Evolutionary conservation across 2,113 vertebrate species (phyloP), one percentile per base, ranked within the genome.

Genomic region (Cricetomys ansorgei): DNA sequence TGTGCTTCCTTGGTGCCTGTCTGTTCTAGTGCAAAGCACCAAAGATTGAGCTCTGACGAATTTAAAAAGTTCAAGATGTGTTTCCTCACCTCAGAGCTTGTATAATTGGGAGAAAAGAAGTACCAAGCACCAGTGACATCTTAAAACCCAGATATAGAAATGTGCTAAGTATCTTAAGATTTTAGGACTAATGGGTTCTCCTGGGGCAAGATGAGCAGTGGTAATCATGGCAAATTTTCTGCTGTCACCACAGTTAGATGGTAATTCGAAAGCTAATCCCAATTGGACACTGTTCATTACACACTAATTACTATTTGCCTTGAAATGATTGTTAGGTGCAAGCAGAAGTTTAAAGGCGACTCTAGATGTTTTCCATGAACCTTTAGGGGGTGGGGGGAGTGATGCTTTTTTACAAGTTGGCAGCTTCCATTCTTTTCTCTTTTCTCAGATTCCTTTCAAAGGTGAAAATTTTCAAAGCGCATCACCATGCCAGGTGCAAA

Each of bases 281-380:
- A 79, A 50, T 37, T 92, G 97, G 92, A 95, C 91, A 96, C 62
- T 92, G 96, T 97, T 94, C 90, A 96, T 96, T 96, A 95, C 76
- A 95, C 88, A 93, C 72, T 89, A 91, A 96, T 94, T 96, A 97
- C 86, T 94, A 1, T 96, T 94, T 94, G 62, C 88, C 94, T 81
- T 94, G 55, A 80, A 92, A 77, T 94, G 90, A 76, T 72, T 90
- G 72, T 86, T 81, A 64, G 53, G 37, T 97, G 48, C 9, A 19
- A 91, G 37, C 83, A 67, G 23, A 80, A 84, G 62, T 96, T 13
- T 43, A 83, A 92, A 77, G 23, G 17, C 53, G 45, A 89, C 80
- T 23, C 25, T 86, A 43, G 34, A 64, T 80, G 91, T 81, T 89
- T 59, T 70, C 50, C 43, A 43, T 11, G 72, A 73, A 15, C 83